Base-by-base conservation (phyloP, 30 jellyfish, hydroid and myxozoan species). In the Turritopsis rubra region DNA sequence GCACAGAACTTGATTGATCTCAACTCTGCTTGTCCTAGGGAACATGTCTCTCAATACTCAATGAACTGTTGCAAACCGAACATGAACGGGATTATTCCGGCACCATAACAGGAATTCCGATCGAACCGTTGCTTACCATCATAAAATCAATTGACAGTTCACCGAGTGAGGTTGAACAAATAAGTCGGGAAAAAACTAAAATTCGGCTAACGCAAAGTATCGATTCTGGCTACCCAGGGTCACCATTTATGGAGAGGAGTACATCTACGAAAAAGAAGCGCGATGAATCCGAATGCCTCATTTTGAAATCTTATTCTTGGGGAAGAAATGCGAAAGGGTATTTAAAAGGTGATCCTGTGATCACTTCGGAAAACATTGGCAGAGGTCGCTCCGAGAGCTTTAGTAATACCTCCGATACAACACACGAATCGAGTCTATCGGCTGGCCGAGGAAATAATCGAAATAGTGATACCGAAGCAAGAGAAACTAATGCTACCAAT, bases 41-140 rank as follows among this genome's bases (percentile, higher is more conserved):
- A 52, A 80, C 99, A 1, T 93, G 99, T 75, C 71, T 93, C 52
- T 89, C 96, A 20, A 89, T 93, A 68, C 84, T 93, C 66, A 88
- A 88, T 79, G 99, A 93, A 41, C 53, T 93, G 66, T 87, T 93
- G 68, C 96, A 93, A 65, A 74, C 91, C 41, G 96, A 93, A 53
- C 83, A 94, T 41, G 99, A 93, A 22, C 83, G 91, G 29, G 99
- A 93, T 75, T 93, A 88, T 84, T 81, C 97, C 71, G 80, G 83
- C 80, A 95, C 96, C 27, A 86, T 93, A 21, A 70, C 97, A 1
- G 95, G 96, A 28, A 94, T 93, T 21, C 99, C 96, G 16, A 73
- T 93, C 20, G 99, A 93, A 76, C 99, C 96, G 1, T 84, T 93
- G 26, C 85, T 93, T 22, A 73, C 85, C 76, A 89, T 93, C 54